phyloP scores from a whole-genome alignment of 1,140 invertebrate species.

The Harpegnathos saltator region DNA sequence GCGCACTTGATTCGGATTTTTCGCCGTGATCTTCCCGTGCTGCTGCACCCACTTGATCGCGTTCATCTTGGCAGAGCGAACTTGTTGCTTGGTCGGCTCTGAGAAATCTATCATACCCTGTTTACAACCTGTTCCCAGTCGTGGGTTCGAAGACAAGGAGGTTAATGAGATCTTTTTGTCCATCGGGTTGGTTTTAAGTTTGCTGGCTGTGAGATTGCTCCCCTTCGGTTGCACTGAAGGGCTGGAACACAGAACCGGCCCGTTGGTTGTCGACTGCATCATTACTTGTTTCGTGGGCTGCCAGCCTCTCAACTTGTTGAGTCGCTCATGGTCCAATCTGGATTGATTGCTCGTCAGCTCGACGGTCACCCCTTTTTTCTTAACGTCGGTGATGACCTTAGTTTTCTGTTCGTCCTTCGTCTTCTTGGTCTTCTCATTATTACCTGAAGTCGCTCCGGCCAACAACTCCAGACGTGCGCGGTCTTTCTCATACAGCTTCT shows the following conservation, averaged over 20 bases:
- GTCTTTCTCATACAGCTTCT: slow-evolving; percentile 87
- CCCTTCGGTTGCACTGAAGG: neutral
- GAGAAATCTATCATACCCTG: slow-evolving; percentile 88
- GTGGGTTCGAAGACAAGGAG: slow-evolving; percentile 64
- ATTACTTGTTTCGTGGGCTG: slow-evolving; percentile 38
- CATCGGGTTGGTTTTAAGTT: slow-evolving; percentile 3
- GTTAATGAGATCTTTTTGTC: neutral
- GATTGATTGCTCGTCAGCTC: slow-evolving; percentile 87
- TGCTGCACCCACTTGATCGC: slow-evolving; percentile 89
- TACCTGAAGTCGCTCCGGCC: slow-evolving; percentile 44
- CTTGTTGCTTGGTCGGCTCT: slow-evolving; percentile 86
- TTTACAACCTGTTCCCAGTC: slow-evolving; percentile 81
- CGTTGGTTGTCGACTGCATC: slow-evolving; percentile 34
- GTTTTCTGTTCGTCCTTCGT: neutral
- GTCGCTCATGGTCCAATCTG: slow-evolving; percentile 87
- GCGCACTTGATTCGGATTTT: slow-evolving; percentile 89
- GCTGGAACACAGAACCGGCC: slow-evolving; percentile 21
- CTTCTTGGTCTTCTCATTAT: slow-evolving; percentile 42
- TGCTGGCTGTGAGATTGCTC: neutral
- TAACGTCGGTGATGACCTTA: slow-evolving; percentile 29
- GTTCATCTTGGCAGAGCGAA: slow-evolving; percentile 88
- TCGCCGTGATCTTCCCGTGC: slow-evolving; percentile 89
- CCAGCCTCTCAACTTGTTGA: slow-evolving; percentile 86
- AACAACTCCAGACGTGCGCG: slow-evolving; percentile 85
- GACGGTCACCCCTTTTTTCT: slow-evolving; percentile 84